Conservation (phyloP, 2,888 invertebrate genomes). For the Myathropa florea region DNA sequence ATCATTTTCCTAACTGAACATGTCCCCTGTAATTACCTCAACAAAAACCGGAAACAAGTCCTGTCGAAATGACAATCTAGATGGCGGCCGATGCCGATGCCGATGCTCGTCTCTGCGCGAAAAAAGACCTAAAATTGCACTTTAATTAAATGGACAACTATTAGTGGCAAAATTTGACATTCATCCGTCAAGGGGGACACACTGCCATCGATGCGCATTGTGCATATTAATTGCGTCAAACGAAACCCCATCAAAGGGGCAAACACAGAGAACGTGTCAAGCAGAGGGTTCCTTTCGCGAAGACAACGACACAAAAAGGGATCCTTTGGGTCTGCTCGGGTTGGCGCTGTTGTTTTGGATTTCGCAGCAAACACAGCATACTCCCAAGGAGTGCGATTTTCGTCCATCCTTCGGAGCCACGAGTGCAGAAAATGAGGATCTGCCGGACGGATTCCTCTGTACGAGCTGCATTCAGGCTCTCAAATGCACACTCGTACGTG, state of each 20-base stretch:
- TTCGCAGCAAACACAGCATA: not conserved
- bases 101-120: slow-evolving; percentile 62
- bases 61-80: slow-evolving; percentile 49
- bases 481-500: not conserved
- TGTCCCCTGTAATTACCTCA: slow-evolving; percentile 51
- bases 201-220: slow-evolving; percentile 67
- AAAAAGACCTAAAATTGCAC: slow-evolving; percentile 77
- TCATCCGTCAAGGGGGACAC: slow-evolving; percentile 74
- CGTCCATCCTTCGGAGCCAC: slow-evolving; percentile 45
- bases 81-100: slow-evolving; percentile 68
- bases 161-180: slow-evolving; percentile 76
- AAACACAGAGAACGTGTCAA: not conserved
- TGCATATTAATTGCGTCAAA: slow-evolving; percentile 61
- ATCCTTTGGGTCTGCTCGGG: slow-evolving; percentile 5
- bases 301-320: not conserved
- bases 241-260: not conserved
- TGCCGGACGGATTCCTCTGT: slow-evolving; percentile 5
- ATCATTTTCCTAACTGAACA: slow-evolving; percentile 59
- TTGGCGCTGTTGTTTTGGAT: not conserved
- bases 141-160: slow-evolving; percentile 79
- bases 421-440: slow-evolving; percentile 66
- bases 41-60: slow-evolving; percentile 61
- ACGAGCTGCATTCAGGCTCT: not conserved
- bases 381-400: slow-evolving; percentile 30
- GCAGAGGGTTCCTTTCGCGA: not conserved